Evolutionary conservation across 1,140 invertebrate species (phyloP).

Genomic region (Steinernema feltiae): DNA sequence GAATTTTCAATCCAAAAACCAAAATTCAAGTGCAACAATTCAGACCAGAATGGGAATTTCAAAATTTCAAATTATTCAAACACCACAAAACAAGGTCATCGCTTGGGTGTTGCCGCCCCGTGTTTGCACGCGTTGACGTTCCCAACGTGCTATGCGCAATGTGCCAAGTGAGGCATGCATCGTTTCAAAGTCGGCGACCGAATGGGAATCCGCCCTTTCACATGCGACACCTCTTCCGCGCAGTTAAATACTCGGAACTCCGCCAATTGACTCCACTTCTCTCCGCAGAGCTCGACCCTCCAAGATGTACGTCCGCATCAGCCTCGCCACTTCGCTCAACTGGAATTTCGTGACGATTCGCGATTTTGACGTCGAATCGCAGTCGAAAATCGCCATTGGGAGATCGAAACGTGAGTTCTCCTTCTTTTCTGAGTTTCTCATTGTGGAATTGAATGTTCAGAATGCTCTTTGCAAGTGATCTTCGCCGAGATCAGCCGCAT

Average conservation of each 20-base stretch:
- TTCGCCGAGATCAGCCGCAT: neutral
- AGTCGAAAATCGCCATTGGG: neutral
- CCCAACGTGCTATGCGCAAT: neutral
- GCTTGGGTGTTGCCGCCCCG: neutral
- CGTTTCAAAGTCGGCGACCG: neutral
- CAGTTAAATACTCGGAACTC: neutral
- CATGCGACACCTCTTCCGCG: slow-evolving; percentile 11
- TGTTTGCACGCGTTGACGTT: neutral
- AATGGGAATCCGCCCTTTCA: slow-evolving; percentile 9
- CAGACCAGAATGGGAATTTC: neutral
- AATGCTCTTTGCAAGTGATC: neutral
- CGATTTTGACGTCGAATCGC: neutral
- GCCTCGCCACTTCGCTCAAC: slow-evolving; percentile 9
- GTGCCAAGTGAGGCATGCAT: neutral
- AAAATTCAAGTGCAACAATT: neutral
- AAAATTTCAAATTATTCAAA: neutral
- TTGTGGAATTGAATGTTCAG: neutral
- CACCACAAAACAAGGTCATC: neutral
- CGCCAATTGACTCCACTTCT: neutral
- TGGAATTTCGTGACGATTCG: neutral
- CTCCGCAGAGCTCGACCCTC: neutral
- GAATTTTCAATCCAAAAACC: neutral
- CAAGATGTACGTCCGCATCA: neutral
- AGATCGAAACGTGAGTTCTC: neutral
- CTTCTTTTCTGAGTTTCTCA: neutral